Evolutionary conservation across 2,888 invertebrate genomes (phyloP), one percentile per base, ranked within the genome.

Genomic region (Clistopyga incitator): DNA sequence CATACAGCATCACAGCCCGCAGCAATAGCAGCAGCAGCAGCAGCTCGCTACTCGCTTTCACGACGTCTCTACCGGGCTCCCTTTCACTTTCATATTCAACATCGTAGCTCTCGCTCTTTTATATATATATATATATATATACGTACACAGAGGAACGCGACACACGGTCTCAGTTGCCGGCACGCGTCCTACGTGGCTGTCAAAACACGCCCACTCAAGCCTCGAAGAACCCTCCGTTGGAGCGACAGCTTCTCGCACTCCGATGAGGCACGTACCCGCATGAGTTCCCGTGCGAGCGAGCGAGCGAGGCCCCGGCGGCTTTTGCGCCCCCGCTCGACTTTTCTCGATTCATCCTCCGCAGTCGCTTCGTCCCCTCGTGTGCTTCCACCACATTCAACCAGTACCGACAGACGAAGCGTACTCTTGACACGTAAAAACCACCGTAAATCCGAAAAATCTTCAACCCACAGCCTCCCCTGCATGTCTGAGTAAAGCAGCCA

Each of bases 181-280:
- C 86, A 87, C 87, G 87, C 85, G 86, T 89, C 84, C 76, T 78
- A 65, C 85, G 76, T 84, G 85, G 71, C 86, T 89, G 89, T 89
- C 89, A 88, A 88, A 90, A 90, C 87, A 89, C 82, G 78, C 50
- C 84, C 47, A 59, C 79, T 54, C 56, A 34, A 65, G 59, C 78
- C 77, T 64, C 59, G n/a, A 72, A 78, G 77, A 81, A 70, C 59
- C 81, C 78, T 82, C 45, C 56, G 71, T 25, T 34, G 23, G 67
- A 67, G 52, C 64, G 45, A 38, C 84, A 25, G 68, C 78, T 68
- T 78, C 77, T 71, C 74, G 74, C 77, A 70, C 64, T 78, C 56
- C 47, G 75, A 79, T 76, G 54, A 75, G 72, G 67, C 84, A 83
- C 81, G 81, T 77, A 65, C 67, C 64, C 64, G 47, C 47, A 56